Base-by-base conservation (phyloP, 2,797 vertebrate species). In the Pelodytes ibericus region DNA sequence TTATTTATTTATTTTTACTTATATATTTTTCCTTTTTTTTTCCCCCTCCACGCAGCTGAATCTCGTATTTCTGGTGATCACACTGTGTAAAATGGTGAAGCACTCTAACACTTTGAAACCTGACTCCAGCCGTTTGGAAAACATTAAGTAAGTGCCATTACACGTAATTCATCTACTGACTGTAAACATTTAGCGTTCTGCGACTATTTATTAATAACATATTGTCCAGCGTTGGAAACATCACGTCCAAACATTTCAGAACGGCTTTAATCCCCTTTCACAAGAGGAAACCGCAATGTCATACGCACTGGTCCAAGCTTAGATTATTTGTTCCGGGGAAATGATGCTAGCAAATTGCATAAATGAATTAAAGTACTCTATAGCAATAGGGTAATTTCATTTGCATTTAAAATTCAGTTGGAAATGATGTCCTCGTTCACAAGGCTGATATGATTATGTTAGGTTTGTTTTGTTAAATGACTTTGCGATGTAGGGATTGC, bases 1-100 rank as follows among this genome's bases (percentile, higher is more conserved):
- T 2, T 49, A 13, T 15, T 1, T 15, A n/a, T n/a, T 49, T 49
- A 5, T 49, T 15, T 53, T 41, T 4, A 4, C 61, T 18, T 15
- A 61, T 27, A 15, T 60, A 47, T 61, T 10, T 20, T 1, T 51
- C 61, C 4, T 60, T 1, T 22, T 68, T 83, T 87, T 72, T 91
- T 91, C 95, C 92, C 88, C 89, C 90, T 33, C 22, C 4, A 22
- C n/a, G 94, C 94, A 99, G 97, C 92, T 99, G 89, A 99, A 99
- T 92, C 91, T 99, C 90, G 95, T 99, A 93, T 99, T 99, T 91
- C 91, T 99, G 93, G 93, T 97, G 92, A 97, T 99, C 93, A 99
- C 97, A 62, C 93, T 99, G 93, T 98, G 96, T 91, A 99, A 99
- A 94, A 99, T 99, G 97, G 96, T 99, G 94, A 99, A 98, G 89